Percentiles rank a stretch among this genome's conserved stretches.
phyloP scores from a whole-genome alignment of 1,140 invertebrate species.

The Sweltsa coloradensis region DNA sequence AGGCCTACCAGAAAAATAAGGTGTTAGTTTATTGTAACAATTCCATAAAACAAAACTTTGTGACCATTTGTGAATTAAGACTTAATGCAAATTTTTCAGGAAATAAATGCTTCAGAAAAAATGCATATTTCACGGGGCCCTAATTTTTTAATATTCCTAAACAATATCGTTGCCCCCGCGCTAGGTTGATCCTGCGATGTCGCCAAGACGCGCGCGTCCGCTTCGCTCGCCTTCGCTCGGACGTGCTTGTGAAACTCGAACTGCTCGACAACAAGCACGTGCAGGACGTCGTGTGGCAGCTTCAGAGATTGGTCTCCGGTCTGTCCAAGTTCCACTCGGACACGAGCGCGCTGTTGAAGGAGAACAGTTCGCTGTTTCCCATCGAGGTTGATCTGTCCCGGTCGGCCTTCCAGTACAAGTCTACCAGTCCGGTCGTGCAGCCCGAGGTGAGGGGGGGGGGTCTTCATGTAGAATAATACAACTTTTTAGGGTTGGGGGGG shows the following conservation, averaged over 20 bases:
- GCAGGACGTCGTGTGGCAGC: constrained; percentile 78
- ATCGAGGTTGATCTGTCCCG: constrained; percentile 92
- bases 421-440: too few species aligned
- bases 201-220: constrained; percentile 81
- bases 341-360: constrained; percentile 48
- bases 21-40: too few species aligned
- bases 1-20: too few species aligned
- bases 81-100: too few species aligned
- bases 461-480: too few species aligned
- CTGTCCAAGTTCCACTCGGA: constrained; percentile 41
- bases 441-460: too few species aligned
- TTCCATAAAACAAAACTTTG: too few species aligned
- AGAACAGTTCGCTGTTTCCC: constrained; percentile 72
- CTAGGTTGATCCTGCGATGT: constrained; percentile 78
- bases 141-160: background rate
- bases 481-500: too few species aligned
- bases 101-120: too few species aligned
- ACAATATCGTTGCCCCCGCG: constrained; percentile 10
- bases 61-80: too few species aligned
- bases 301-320: constrained; percentile 65
- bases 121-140: too few species aligned
- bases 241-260: constrained; percentile 95
- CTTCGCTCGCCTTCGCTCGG: constrained; percentile 86
- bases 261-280: constrained; percentile 96
- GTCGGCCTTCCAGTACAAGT: constrained; percentile 82